Conservation (phyloP, 1,140 invertebrate species). For the Gonioctena quinquepunctata region DNA sequence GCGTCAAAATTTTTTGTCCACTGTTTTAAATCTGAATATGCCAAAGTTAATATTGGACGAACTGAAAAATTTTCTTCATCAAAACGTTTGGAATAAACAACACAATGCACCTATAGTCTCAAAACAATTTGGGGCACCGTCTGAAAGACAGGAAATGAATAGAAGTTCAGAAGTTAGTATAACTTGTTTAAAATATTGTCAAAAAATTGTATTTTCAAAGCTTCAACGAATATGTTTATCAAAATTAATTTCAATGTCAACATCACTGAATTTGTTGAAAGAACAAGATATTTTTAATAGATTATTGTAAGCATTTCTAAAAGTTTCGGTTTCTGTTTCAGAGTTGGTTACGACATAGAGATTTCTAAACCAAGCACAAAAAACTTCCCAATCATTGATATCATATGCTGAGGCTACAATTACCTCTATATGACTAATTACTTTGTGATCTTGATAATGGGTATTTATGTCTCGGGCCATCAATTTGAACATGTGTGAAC, state of each 20-base stretch:
- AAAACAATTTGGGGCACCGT: too few relatives aligned
- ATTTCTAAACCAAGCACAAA: not conserved
- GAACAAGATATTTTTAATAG: not conserved
- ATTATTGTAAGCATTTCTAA: not conserved
- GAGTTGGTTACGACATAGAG: not conserved
- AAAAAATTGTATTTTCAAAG: not conserved
- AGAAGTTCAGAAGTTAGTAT: not conserved
- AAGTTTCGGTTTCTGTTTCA: not conserved
- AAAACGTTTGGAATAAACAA: too few relatives aligned
- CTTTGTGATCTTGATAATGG: not conserved
- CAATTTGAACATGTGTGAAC: slow-evolving; percentile 7
- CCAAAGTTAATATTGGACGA: too few relatives aligned
- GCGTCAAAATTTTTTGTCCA: too few relatives aligned
- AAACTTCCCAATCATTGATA: not conserved
- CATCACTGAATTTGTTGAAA: not conserved
- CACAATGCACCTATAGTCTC: too few relatives aligned
- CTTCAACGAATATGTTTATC: not conserved
- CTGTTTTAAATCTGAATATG: too few relatives aligned
- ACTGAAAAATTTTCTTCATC: too few relatives aligned
- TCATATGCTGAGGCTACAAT: slow-evolving; percentile 1
- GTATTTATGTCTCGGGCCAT: not conserved
- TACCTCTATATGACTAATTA: not conserved
- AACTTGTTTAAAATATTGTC: not conserved
- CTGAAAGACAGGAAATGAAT: too few relatives aligned
- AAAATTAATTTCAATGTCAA: not conserved